Evolutionary conservation across 2,113 vertebrate species (phyloP).

Genomic region (Sminthopsis crassicaudata): DNA sequence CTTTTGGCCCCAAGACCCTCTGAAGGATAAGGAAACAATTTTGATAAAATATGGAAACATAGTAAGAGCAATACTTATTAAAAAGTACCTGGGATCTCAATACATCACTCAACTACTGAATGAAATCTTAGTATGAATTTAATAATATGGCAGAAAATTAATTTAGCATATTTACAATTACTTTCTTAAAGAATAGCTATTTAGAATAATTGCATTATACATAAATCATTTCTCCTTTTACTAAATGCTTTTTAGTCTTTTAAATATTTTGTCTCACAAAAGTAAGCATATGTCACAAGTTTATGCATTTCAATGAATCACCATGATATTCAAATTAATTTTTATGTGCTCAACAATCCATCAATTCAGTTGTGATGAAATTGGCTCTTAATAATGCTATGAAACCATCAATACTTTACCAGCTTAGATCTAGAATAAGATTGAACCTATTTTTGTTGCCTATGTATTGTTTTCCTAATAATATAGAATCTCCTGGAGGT

Average conservation of each 20-base stretch:
- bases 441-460: not conserved
- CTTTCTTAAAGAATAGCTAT: slow-evolving; percentile 19
- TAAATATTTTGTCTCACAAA: slow-evolving; percentile 14
- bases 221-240: not conserved
- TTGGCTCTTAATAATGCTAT: slow-evolving; percentile 16
- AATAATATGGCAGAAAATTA: slow-evolving; percentile 1
- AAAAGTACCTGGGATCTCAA: not conserved
- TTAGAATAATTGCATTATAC: not conserved
- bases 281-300: slow-evolving; percentile 31
- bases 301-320: slow-evolving; percentile 52
- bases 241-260: not conserved
- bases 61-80: not conserved
- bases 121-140: slow-evolving; percentile 12
- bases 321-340: slow-evolving; percentile 39
- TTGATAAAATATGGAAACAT: not conserved
- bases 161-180: not conserved
- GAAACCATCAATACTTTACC: slow-evolving; percentile 27
- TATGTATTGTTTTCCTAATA: not conserved
- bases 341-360: slow-evolving; percentile 14
- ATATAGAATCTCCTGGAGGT: not conserved
- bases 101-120: not conserved
- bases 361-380: slow-evolving; percentile 36
- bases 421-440: not conserved
- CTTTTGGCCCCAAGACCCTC: not conserved
- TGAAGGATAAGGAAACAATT: not conserved